phyloP scores from a whole-genome alignment of 2,797 vertebrate species.

The Chloroceryle inda region DNA sequence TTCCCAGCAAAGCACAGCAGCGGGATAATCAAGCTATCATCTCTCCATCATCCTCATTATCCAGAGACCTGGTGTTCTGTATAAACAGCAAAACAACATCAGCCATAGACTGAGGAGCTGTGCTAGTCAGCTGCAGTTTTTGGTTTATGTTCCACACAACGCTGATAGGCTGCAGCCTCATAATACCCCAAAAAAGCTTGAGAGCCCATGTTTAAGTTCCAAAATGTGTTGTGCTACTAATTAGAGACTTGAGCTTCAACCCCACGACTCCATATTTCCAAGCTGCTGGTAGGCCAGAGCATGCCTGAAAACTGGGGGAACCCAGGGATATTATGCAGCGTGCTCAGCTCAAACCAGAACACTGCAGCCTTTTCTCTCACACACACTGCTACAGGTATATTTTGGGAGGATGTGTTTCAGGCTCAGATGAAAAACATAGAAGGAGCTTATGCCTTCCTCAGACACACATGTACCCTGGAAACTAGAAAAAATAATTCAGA shows the following conservation, averaged over 20 bases:
- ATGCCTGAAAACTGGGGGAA: neutral
- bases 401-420: neutral
- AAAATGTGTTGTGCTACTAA: neutral
- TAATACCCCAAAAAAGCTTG: neutral
- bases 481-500: neutral
- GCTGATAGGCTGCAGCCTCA: neutral
- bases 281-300: neutral
- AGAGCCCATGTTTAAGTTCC: neutral
- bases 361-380: neutral
- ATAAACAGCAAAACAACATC: conserved; percentile 18
- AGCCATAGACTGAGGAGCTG: neutral
- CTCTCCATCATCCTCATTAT: conserved; percentile 60
- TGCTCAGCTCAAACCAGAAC: neutral
- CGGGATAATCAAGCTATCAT: conserved; percentile 78
- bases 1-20: conserved; percentile 46
- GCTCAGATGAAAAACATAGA: neutral
- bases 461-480: fast-evolving
- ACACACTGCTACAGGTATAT: fast-evolving
- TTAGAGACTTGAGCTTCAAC: neutral
- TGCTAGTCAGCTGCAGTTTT: neutral
- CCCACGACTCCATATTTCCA: neutral
- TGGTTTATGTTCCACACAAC: neutral
- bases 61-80: conserved; percentile 32
- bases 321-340: neutral
- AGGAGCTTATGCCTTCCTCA: neutral